Evolutionary conservation across 2,888 invertebrate genomes (phyloP), one percentile per base, ranked within the genome.

Genomic region (Syrphus vitripennis): DNA sequence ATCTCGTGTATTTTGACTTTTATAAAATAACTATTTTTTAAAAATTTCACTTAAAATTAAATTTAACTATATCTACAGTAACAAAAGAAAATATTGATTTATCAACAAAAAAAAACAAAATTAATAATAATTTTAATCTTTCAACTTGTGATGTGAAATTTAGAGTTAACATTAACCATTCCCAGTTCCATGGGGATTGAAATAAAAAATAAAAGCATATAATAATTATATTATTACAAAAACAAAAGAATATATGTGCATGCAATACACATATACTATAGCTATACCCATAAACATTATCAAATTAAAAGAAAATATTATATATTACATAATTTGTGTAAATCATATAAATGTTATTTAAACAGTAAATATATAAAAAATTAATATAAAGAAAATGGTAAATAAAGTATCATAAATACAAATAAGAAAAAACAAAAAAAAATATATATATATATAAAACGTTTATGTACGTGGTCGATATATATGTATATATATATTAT

Each of bases 81-180:
- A 40, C n/a, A 40, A 24, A 21, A 61, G 16, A 63, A 50, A 12
- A 0, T 12, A 40, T 76, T 81, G 2, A 53, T 50, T 82, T 87
- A 53, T 71, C 14, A 59, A 79, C 45, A 80, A n/a, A 76, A 69
- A 74, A 29, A 63, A 63, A 63, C 1, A 63, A 63, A 63, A 63
- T 29, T 16, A 80, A 72, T 72, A 75, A 48, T 87, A 78, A 75
- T 74, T 87, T 84, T 75, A 88, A 88, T 88, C 89, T 90, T 90
- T 90, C 88, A 90, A 92, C 91, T 91, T 92, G 92, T 92, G 92
- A 92, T 92, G 92, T 92, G 92, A 91, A 92, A 92, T 92, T 91
- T 91, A 92, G 91, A 92, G 92, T 92, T 92, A 92, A 92, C 92
- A 91, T 90, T 89, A 90, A 90, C 90, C 90, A 90, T 89, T 90